Base-by-base conservation (phyloP, 2,888 invertebrate genomes). In the Alsophila aescularia region DNA sequence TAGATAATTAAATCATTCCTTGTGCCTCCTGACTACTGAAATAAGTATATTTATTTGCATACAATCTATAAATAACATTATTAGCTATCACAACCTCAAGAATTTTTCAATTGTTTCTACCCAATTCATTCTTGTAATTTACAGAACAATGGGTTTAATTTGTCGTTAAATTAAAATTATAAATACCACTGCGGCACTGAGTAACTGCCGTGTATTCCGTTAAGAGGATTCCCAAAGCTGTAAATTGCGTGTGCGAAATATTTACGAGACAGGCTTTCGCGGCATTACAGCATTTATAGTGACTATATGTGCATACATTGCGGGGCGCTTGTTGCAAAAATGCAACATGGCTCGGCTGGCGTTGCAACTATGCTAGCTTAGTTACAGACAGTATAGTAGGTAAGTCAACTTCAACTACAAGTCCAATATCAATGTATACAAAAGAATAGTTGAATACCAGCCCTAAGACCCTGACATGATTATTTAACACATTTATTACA, bases 181-280 rank as follows among this genome's bases (percentile, higher is more conserved):
- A 56, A 51, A 56, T 42, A 39, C 35, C 45, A 24, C n/a, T n/a
- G n/a, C 69, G 76, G 73, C 73, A 79, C 77, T 82, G 82, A 87
- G 88, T 88, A 87, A 88, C 86, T 85, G 83, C 85, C 83, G 80
- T 78, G 83, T 86, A 85, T 85, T 85, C 82, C 85, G 87, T 87
- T 87, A 90, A 90, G 89, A 88, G 88, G 86, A 89, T 87, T 87
- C 84, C 83, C 83, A 84, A 84, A 83, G 87, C 87, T 79, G 88
- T 90, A 89, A 89, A 90, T 90, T 89, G 87, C 83, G 85, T 86
- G 77, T 76, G 71, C 80, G 83, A 87, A 86, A 89, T 89, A 88
- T 90, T 90, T 90, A 90, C 87, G 90, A 89, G 88, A 87, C 89
- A 87, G 83, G 82, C 81, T 81, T 85, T 81, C 80, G 85, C 76